phyloP scores from a whole-genome alignment of 2,797 vertebrate genomes.

The Poecilia wingei region DNA sequence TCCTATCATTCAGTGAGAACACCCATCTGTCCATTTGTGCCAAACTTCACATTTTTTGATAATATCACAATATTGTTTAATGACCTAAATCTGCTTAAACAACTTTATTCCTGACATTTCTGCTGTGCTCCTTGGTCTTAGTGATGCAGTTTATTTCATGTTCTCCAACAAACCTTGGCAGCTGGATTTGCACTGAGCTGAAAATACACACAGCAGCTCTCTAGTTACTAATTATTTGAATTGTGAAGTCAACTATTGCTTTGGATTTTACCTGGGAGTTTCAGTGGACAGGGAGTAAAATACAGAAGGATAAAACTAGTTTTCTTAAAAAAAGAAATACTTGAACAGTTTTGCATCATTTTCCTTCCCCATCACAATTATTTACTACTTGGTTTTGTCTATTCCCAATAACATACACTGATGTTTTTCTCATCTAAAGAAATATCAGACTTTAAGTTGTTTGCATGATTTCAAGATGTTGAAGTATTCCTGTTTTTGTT shows the following conservation, averaged over 20 bases:
- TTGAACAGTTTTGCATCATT: not conserved
- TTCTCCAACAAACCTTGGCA: not conserved
- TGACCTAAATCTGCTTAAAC: not conserved
- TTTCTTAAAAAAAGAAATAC: not conserved
- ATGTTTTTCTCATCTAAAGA: not conserved
- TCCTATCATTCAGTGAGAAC: not conserved
- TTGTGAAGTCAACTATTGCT: not conserved
- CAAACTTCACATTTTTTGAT: not conserved
- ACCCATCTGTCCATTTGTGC: not conserved
- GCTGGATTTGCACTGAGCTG: not conserved
- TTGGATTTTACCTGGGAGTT: not conserved
- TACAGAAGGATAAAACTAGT: not conserved
- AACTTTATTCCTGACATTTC: not conserved
- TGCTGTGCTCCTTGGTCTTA: not conserved
- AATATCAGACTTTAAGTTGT: not conserved
- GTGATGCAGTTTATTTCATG: not conserved
- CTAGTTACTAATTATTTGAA: not conserved
- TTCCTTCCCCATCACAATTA: not conserved
- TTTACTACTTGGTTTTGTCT: not conserved
- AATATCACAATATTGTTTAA: not conserved
- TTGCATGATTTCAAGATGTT: not conserved
- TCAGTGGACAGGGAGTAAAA: not conserved
- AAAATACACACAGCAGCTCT: not conserved
- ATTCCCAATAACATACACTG: not conserved
- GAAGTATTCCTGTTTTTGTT: not conserved